Percentiles rank a stretch among this genome's conserved stretches.
phyloP scores from a whole-genome alignment of 2,797 vertebrate species.

The Brachyalestes nurse region DNA sequence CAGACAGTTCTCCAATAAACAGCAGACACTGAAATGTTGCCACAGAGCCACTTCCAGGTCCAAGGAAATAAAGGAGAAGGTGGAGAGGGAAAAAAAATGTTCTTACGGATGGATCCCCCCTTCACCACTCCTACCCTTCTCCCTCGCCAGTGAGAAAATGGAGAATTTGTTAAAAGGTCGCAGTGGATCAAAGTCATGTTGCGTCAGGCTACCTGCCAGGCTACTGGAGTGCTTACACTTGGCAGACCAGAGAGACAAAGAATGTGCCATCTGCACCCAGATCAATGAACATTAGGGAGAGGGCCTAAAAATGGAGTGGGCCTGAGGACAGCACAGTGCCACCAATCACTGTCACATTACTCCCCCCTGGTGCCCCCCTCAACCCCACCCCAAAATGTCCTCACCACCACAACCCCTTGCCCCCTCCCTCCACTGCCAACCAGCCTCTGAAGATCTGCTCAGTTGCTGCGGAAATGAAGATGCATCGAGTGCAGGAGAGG shows the following conservation, averaged over 20 bases:
- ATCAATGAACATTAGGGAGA: constrained; percentile 66
- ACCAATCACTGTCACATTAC: constrained; percentile 65
- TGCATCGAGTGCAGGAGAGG: constrained; percentile 38
- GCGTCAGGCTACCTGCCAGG: constrained; percentile 71
- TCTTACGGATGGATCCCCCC: constrained; percentile 51
- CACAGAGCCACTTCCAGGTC: constrained; percentile 58
- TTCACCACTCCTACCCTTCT: constrained; percentile 21
- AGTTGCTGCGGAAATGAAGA: constrained; percentile 55
- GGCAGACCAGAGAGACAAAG: constrained; percentile 62
- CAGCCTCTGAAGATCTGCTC: constrained; percentile 51
- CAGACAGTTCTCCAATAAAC: constrained; percentile 71
- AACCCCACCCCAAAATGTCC: constrained; percentile 12
- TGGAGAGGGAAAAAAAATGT: constrained; percentile 43
- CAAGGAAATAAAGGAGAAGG: constrained; percentile 56
- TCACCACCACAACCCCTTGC: constrained; percentile 5
- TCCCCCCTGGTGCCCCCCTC: constrained; percentile 41
- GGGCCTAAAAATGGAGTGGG: constrained; percentile 62
- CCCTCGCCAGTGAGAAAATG: constrained; percentile 65
- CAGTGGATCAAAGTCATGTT: constrained; percentile 75
- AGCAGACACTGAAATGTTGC: constrained; percentile 66
- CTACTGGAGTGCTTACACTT: constrained; percentile 62
- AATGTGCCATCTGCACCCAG: constrained; percentile 65
- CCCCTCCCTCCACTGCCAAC: constrained; percentile 46
- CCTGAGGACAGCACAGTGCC: constrained; percentile 52
- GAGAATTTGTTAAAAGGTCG: constrained; percentile 79